Evolutionary conservation across 2,113 vertebrate genomes (phyloP).

Genomic region (Suricata suricatta): DNA sequence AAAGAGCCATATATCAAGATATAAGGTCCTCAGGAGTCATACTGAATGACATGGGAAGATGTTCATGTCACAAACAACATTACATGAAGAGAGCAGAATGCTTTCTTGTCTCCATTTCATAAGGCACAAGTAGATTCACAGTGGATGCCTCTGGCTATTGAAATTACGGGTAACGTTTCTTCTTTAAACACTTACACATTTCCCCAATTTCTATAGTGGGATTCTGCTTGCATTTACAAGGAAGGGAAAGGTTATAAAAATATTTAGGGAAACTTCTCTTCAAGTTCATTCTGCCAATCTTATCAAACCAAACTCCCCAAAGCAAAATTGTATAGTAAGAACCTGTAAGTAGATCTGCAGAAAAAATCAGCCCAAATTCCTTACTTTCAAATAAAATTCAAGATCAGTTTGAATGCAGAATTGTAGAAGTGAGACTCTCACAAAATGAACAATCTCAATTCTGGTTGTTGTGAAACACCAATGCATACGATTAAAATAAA

Average conservation of each 20-base stretch:
- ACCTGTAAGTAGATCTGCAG: neutral
- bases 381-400: neutral
- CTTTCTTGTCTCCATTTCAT: neutral
- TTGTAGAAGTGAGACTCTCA: neutral
- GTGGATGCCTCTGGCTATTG: neutral
- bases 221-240: neutral
- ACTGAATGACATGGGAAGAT: neutral
- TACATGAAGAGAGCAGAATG: neutral
- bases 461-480: neutral
- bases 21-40: neutral
- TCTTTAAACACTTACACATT: neutral
- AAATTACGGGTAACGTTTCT: neutral
- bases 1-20: neutral
- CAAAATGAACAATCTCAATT: neutral
- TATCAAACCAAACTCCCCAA: neutral
- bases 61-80: too few species aligned
- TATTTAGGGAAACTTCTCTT: constrained; percentile 2
- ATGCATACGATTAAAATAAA: neutral
- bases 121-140: neutral
- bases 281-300: neutral
- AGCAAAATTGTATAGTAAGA: neutral
- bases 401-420: neutral
- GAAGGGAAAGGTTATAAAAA: neutral
- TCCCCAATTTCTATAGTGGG: neutral
- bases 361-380: neutral